These are phyloP conservation scores for Antedon mediterranea DNA, from an alignment of 53 echinoderm and acorn worm genomes.

Conservation along the genomic window DNA sequence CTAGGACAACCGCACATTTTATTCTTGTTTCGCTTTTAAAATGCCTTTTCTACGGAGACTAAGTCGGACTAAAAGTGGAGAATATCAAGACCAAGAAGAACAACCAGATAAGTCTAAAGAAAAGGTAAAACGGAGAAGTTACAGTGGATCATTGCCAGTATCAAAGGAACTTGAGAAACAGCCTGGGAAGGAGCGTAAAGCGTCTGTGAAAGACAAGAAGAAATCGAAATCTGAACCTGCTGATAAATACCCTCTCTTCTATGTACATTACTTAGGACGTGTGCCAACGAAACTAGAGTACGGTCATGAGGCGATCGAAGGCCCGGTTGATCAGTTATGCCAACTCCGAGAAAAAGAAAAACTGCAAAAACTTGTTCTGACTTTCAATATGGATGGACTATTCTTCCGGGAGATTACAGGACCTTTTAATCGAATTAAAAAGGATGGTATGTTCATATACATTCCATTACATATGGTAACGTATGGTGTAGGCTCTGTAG, in stretches of 20 bases:
- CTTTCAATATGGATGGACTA: slow-evolving; percentile 77
- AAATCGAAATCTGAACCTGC: background rate
- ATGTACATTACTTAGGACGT: slow-evolving; percentile 77
- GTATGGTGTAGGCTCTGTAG: slow-evolving; percentile 67
- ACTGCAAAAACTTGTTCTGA: slow-evolving; percentile 48
- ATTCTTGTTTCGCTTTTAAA: background rate
- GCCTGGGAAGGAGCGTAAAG: background rate
- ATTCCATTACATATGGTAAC: slow-evolving; percentile 81
- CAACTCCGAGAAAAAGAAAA: slow-evolving; percentile 86
- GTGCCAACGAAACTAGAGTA: slow-evolving; percentile 73
- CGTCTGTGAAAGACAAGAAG: background rate
- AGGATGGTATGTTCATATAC: slow-evolving; percentile 58
- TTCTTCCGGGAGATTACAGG: slow-evolving; percentile 52
- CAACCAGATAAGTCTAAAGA: background rate
- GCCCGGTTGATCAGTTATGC: slow-evolving; percentile 78
- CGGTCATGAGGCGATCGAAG: slow-evolving; percentile 74
- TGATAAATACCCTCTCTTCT: slow-evolving; percentile 61
- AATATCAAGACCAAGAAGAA: background rate
- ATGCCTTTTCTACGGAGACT: background rate
- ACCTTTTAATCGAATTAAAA: slow-evolving; percentile 56
- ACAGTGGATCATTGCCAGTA: background rate
- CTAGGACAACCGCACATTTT: too few species aligned
- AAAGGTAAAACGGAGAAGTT: background rate
- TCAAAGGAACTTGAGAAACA: background rate
- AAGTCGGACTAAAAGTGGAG: background rate